Base-by-base conservation (phyloP, 1,140 invertebrate species). In the Drosophila equinoxialis region DNA sequence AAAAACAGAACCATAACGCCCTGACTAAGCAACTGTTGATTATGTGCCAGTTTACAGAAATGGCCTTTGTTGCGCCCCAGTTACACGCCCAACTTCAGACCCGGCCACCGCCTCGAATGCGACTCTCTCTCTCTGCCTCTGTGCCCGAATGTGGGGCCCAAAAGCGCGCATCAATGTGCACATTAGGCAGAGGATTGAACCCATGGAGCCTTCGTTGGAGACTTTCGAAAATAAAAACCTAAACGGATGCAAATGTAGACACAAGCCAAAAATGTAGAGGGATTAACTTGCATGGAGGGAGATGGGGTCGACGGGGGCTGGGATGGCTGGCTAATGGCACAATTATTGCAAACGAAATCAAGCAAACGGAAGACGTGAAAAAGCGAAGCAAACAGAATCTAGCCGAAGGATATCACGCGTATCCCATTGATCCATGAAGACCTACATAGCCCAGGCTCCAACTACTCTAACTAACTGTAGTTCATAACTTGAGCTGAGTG, bases 331-430 rank as follows among this genome's bases (percentile, higher is more conserved):
- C 84, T 87, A 87, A 87, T 87, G 83, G 83, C 83, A 87, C 83
- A 87, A 87, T 87, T 87, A 87, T 89, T 59, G 83, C 83, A 62
- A 80, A 74, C 71, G 69, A 86, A 87, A 82, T 87, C 82, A 74
- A 79, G 74, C 67, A 76, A 89, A 86, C 82, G 81, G 79, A 90
- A 90, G 85, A 89, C 84, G 77, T 86, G 83, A 81, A 86, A 86
- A 78, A 66, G 84, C 77, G 66, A 62, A 81, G 63, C 75, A 83
- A 80, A 62, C 71, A 79, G 84, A 80, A 87, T 84, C 84, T 89
- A 87, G 90, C 90, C 90, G 81, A 91, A 87, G 90, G 90, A 91
- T 82, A 91, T 91, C 90, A 91, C 90, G 90, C 90, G 90, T 86
- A 83, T 90, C 90, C 87, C 90, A 91, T 91, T 91, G 90, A 90